Base-by-base conservation (phyloP, 2,888 invertebrate genomes). In the Papilio demoleus region DNA sequence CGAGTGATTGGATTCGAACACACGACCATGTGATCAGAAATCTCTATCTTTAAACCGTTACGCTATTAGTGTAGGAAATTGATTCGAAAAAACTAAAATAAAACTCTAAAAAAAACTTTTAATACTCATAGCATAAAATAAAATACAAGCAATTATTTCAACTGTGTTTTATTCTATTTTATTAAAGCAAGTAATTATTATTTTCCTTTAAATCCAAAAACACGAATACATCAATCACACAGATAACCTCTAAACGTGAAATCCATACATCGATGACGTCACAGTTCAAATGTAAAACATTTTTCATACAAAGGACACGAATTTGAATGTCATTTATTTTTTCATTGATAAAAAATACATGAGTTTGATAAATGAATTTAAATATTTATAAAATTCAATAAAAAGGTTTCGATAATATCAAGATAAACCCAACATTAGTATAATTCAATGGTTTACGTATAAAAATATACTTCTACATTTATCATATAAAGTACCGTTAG, bases 331-430 rank as follows among this genome's bases (percentile, higher is more conserved):
- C 45, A 45, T 45, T 45, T 27, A 53, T n/a, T 27, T 53, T n/a
- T 53, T 12, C 11, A 53, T 53, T 27, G 1, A 14, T 47, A 24
- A 24, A 11, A 12, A 22, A 24, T 19, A 45, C 14, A 45, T 22
- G 50, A 50, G 45, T 36, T 64, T 64, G 59, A 64, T 38, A 50
- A 38, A 53, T 53, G 63, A n/a, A 17, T 50, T 19, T 36, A 38
- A 24, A 38, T 53, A 27, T 36, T 38, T 50, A 12, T 63, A 14
- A 2, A 8, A 50, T n/a, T n/a, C 36, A 36, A 63, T 63, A 53
- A 24, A 36, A 64, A 17, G 62, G 36, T 8, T 17, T 50, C n/a
- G n/a, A 63, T n/a, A 24, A 36, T 53, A 53, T 53, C 24, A 17
- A 27, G 63, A 45, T 22, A 11, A 42, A 9, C 1, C 17, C 14